Percentiles rank a stretch among this genome's conserved stretches.
Conservation (phyloP, 2,888 invertebrate genomes). For the Parnassius glacialis region DNA sequence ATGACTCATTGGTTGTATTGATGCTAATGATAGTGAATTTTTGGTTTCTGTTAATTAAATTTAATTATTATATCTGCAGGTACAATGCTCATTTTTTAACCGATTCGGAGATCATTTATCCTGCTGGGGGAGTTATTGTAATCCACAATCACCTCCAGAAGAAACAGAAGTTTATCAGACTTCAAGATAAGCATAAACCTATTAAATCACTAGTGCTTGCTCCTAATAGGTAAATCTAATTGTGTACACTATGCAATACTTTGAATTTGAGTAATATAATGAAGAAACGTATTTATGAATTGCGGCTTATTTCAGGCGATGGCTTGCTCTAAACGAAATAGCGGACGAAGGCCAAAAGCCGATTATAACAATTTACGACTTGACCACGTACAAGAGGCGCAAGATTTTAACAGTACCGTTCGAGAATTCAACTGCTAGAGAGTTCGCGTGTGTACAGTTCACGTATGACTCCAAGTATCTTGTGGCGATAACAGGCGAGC, state of each 20-base stretch:
- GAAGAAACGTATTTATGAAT: neutral
- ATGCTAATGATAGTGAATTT: no score
- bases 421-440: slow-evolving; percentile 79
- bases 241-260: neutral
- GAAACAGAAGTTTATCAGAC: slow-evolving; percentile 86
- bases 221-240: slow-evolving; percentile 82
- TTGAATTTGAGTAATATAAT: neutral
- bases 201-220: slow-evolving; percentile 83
- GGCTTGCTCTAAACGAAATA: slow-evolving; percentile 83
- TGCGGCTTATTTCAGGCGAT: slow-evolving; percentile 73
- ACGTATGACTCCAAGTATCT: slow-evolving; percentile 91
- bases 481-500: slow-evolving; percentile 89
- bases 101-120: slow-evolving; percentile 89
- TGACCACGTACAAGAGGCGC: slow-evolving; percentile 84
- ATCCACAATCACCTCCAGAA: slow-evolving; percentile 87
- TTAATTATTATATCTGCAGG: slow-evolving; percentile 37
- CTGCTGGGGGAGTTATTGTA: slow-evolving; percentile 88
- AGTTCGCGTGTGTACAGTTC: slow-evolving; percentile 88
- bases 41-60: no score
- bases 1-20: no score
- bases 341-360: slow-evolving; percentile 84
- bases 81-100: slow-evolving; percentile 87
- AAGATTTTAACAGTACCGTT: slow-evolving; percentile 85
- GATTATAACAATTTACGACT: slow-evolving; percentile 86
- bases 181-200: slow-evolving; percentile 83